Base-by-base conservation (phyloP, 2,797 vertebrate species). In the Pelodytes ibericus region DNA sequence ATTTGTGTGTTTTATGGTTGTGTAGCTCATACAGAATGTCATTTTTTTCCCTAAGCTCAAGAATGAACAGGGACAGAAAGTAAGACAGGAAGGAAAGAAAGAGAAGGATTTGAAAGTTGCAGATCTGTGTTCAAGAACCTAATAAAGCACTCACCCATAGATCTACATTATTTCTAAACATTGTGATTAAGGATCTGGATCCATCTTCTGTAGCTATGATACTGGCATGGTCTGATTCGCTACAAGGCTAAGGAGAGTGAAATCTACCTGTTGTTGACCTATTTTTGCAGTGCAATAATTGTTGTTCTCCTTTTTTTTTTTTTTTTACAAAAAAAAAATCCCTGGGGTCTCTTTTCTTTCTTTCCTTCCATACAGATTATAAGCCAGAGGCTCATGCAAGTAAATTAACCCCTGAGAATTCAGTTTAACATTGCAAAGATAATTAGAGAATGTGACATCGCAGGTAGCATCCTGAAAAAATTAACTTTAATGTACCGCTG, bases 331-430 rank as follows among this genome's bases (percentile, higher is more conserved):
- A n/a, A n/a, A n/a, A n/a, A 44, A 44, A 13, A 16, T 20, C 49
- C 49, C n/a, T 10, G 41, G 13, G 41, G 49, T 53, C 49, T 11
- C n/a, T 22, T 22, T 24, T 53, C 22, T 53, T 53, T 44, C 41
- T 53, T 53, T 39, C 15, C 36, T 39, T 53, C 49, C n/a, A 53
- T 16, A 53, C 49, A 53, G n/a, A 8, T 7, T 22, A 53, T 24
- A 53, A 53, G 49, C 49, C 49, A 24, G 49, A 53, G 49, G 49
- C 49, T 53, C 49, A 53, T 1, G n/a, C 11, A 22, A 53, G 49
- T 53, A 53, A 53, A 53, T 53, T 53, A 53, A 53, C 49, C 49
- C 49, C n/a, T 53, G 49, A 53, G 49, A 53, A 53, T 53, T 53
- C 49, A 53, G n/a, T 24, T 24, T 44, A 13, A 16, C 41, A 16